Conservation (phyloP, 2,888 invertebrate genomes). For the Chironomus riparius region DNA sequence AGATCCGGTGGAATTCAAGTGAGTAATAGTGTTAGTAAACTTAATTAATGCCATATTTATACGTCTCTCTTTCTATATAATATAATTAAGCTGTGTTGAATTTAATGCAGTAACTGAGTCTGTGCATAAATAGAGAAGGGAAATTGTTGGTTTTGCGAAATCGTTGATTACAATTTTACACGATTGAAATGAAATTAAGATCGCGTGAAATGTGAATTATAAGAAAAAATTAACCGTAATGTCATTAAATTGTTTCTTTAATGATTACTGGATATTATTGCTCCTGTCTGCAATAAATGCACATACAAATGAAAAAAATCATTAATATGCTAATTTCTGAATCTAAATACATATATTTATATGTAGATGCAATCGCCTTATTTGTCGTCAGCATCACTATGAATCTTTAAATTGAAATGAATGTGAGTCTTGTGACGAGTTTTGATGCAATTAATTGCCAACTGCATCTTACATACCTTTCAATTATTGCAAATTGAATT, state of each 20-base stretch:
- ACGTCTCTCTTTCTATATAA: neutral
- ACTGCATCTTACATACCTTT: too few relatives aligned
- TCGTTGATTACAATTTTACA: conserved; percentile 15
- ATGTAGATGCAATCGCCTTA: neutral
- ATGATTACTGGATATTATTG: neutral
- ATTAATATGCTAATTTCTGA: conserved; percentile 11
- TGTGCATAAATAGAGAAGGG: neutral
- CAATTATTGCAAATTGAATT: neutral
- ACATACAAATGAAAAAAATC: neutral
- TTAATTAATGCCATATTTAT: conserved; percentile 8
- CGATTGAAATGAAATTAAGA: conserved; percentile 18
- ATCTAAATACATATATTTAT: neutral
- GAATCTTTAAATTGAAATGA: too few relatives aligned
- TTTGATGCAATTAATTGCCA: too few relatives aligned
- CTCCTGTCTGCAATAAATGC: neutral
- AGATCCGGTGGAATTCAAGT: conserved; percentile 20
- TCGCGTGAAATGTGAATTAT: neutral
- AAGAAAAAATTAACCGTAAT: conserved; percentile 5
- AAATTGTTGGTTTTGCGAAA: conserved; percentile 13
- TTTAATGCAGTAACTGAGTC: neutral
- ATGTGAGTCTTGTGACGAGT: too few relatives aligned
- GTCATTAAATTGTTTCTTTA: conserved; percentile 9
- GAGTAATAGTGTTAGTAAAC: conserved; percentile 1
- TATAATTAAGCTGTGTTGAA: neutral
- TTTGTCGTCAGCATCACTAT: neutral